Percentiles rank a stretch among this genome's conserved stretches.
phyloP scores from a whole-genome alignment of 2,797 vertebrate genomes.

The Rhinella marina region DNA sequence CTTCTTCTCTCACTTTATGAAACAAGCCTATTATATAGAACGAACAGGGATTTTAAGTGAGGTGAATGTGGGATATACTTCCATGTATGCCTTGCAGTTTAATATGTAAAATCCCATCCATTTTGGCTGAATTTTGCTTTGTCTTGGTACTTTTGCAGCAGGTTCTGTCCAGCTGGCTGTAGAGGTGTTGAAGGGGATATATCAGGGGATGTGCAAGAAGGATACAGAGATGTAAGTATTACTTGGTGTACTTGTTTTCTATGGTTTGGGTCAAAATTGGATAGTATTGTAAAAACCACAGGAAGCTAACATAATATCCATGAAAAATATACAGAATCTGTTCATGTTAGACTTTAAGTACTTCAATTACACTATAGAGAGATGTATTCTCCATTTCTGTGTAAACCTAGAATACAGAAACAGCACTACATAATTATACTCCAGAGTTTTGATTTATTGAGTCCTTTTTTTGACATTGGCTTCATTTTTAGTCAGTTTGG shows the following conservation, averaged over 20 bases:
- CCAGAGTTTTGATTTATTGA: not conserved
- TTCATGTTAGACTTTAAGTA: no score
- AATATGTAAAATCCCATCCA: not conserved
- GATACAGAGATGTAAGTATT: slow-evolving; percentile 87
- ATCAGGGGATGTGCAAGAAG: slow-evolving; percentile 80
- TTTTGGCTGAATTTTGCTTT: not conserved
- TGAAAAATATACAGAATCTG: no score
- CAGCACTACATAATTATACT: not conserved
- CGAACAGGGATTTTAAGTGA: not conserved
- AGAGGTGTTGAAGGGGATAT: slow-evolving; percentile 80
- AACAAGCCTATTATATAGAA: no score
- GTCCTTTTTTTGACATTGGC: not conserved
- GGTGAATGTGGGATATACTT: not conserved
- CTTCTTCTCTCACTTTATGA: no score
- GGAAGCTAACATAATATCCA: not conserved
- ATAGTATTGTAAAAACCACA: not conserved
- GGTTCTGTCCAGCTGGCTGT: slow-evolving; percentile 87
- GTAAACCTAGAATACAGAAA: not conserved
- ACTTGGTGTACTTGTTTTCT: not conserved
- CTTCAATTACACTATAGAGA: no score
- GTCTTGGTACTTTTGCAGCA: slow-evolving; percentile 72
- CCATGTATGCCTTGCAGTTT: not conserved
- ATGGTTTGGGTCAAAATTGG: not conserved
- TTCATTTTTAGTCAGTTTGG: not conserved
- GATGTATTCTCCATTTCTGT: no score